Evolutionary conservation across 2,113 vertebrate species (phyloP).

Genomic region (Oreochromis spilurus): DNA sequence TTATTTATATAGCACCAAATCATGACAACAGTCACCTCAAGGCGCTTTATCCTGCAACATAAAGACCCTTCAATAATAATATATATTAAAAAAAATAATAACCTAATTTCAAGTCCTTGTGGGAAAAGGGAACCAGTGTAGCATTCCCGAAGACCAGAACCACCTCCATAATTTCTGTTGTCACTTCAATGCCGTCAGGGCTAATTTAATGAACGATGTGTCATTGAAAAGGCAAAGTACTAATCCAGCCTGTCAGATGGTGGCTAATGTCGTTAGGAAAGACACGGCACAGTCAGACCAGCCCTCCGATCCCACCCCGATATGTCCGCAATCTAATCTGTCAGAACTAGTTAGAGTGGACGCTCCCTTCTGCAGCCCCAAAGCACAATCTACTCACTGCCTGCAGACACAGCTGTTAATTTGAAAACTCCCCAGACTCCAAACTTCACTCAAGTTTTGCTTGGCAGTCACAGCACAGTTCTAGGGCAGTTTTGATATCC

Average conservation of each 20-base stretch:
- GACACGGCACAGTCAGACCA: slow-evolving; percentile 36
- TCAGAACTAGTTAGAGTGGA: slow-evolving; percentile 56
- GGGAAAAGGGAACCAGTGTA: neutral
- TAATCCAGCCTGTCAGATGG: slow-evolving; percentile 65
- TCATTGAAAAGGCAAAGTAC: slow-evolving; percentile 48
- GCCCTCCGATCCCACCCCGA: slow-evolving; percentile 40
- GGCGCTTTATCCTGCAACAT: neutral
- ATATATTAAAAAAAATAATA: neutral
- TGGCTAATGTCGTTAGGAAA: slow-evolving; percentile 62
- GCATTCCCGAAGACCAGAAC: neutral
- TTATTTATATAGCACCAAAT: neutral
- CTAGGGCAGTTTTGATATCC: slow-evolving; percentile 23
- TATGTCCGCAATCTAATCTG: slow-evolving; percentile 58
- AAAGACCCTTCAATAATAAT: neutral
- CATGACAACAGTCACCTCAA: neutral
- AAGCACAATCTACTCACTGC: slow-evolving; percentile 21
- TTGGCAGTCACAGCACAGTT: slow-evolving; percentile 36
- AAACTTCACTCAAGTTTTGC: slow-evolving; percentile 42
- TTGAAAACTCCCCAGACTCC: slow-evolving; percentile 42
- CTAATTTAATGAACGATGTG: slow-evolving; percentile 58
- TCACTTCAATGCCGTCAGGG: slow-evolving; percentile 24
- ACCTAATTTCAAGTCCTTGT: neutral
- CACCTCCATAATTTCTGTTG: slow-evolving; percentile 26
- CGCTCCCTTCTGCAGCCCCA: slow-evolving; percentile 5
- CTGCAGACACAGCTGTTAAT: slow-evolving; percentile 35